Evolutionary conservation across 1,140 invertebrate species (phyloP).

Genomic region (Saccostrea glomerata): DNA sequence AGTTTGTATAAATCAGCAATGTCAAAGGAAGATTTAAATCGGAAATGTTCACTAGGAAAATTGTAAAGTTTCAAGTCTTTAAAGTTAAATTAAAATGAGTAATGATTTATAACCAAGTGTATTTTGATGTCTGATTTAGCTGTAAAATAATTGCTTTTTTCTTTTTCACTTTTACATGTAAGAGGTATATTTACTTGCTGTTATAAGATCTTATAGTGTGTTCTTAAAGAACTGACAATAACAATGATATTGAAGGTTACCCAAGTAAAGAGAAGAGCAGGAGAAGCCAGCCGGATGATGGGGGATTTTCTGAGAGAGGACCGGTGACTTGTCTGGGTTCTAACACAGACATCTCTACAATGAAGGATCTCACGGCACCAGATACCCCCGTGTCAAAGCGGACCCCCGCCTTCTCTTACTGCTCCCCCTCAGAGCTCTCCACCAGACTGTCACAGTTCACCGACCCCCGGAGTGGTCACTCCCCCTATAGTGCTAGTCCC

Average conservation of each 20-base stretch:
- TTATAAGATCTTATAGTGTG: too few species aligned
- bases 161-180: too few species aligned
- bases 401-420: constrained; percentile 54
- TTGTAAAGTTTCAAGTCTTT: too few species aligned
- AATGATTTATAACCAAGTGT: too few species aligned
- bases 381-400: constrained; percentile 46
- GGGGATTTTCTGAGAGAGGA: constrained; percentile 55
- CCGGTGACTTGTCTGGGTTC: constrained; percentile 37
- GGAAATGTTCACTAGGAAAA: too few species aligned
- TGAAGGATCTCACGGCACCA: constrained; percentile 2
- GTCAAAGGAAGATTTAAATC: too few species aligned
- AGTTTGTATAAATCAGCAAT: not conserved
- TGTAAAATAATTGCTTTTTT: too few species aligned
- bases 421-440: constrained; percentile 56
- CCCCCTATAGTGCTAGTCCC: constrained; percentile 59
- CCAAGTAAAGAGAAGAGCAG: constrained; percentile 60
- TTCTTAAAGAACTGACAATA: not conserved
- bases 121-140: too few species aligned
- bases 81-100: too few species aligned
- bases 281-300: constrained; percentile 60
- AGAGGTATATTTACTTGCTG: too few species aligned
- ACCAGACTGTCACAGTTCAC: constrained; percentile 50
- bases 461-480: not conserved
- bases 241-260: not conserved
- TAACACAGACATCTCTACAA: constrained; percentile 42